Conservation (phyloP, 2,113 vertebrate genomes). For the Xerus inauris region DNA sequence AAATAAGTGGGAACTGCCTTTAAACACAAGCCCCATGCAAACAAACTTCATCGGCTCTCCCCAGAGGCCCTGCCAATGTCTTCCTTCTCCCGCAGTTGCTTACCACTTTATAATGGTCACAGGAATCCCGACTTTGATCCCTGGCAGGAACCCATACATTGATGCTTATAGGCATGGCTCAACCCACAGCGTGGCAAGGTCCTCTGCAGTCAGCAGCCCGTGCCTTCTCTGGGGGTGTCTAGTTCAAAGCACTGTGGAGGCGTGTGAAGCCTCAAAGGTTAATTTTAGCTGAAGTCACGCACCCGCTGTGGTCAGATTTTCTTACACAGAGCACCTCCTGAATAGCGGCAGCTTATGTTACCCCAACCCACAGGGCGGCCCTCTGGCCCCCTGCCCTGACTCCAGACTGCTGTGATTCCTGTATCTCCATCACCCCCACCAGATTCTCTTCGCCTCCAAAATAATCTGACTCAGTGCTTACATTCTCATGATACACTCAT, state of each 20-base stretch:
- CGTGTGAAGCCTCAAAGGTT: conserved; percentile 78
- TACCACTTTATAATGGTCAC: conserved; percentile 93
- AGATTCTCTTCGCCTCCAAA: conserved; percentile 47
- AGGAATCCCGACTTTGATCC: conserved; percentile 91
- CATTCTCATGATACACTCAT: conserved; percentile 42
- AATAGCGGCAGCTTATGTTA: conserved; percentile 79
- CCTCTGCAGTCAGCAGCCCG: conserved; percentile 32
- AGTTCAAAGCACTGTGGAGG: conserved; percentile 73
- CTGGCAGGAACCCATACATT: conserved; percentile 87
- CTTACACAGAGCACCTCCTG: conserved; percentile 79
- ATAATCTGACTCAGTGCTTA: conserved; percentile 48
- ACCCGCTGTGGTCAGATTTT: conserved; percentile 82
- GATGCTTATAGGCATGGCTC: conserved; percentile 86
- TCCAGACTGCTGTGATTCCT: neutral
- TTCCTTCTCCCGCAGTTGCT: conserved; percentile 80
- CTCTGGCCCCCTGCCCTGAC: conserved; percentile 60
- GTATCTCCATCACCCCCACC: neutral
- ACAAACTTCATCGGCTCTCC: conserved; percentile 36
- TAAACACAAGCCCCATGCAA: conserved; percentile 51
- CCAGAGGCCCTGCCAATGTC: neutral
- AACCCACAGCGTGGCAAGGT: neutral
- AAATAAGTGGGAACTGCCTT: neutral
- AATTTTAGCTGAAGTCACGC: conserved; percentile 90
- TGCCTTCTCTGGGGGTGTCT: conserved; percentile 66
- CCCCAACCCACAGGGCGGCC: conserved; percentile 50